Conservation (phyloP, 2,113 vertebrate species). For the Hymenochirus boettgeri region DNA sequence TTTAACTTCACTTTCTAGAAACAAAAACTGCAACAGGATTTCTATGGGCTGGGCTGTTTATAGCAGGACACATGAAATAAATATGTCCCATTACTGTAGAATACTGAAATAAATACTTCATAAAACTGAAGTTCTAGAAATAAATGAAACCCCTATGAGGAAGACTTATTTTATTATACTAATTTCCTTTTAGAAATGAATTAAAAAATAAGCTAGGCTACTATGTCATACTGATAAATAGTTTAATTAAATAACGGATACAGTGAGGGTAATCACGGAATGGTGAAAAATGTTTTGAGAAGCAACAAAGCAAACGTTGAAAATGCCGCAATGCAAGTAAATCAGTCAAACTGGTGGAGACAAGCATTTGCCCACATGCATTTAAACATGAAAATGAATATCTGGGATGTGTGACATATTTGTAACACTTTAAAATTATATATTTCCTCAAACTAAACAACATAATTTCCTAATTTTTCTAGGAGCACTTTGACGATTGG, state of each 20-base stretch:
- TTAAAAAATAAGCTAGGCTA: neutral
- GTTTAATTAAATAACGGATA: neutral
- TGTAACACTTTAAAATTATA: too few relatives aligned
- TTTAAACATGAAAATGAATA: too few relatives aligned
- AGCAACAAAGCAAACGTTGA: neutral
- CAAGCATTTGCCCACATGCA: neutral
- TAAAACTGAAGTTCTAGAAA: neutral
- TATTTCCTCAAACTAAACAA: too few relatives aligned
- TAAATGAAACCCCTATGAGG: neutral
- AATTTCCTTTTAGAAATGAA: constrained; percentile 1
- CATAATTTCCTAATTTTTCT: too few relatives aligned
- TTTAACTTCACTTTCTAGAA: too few relatives aligned
- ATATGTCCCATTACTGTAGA: neutral
- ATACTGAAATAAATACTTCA: too few relatives aligned
- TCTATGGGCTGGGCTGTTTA: neutral
- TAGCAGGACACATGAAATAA: neutral
- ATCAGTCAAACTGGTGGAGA: neutral
- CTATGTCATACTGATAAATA: neutral
- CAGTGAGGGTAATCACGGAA: neutral
- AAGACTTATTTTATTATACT: neutral
- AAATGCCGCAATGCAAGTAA: neutral
- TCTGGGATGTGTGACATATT: too few relatives aligned
- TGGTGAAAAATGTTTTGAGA: neutral
- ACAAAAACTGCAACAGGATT: too few relatives aligned
- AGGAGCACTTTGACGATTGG: too few relatives aligned